These are phyloP conservation scores for Siphamia tubifer DNA, from an alignment of 2,113 vertebrate genomes.

Conservation along the genomic window DNA sequence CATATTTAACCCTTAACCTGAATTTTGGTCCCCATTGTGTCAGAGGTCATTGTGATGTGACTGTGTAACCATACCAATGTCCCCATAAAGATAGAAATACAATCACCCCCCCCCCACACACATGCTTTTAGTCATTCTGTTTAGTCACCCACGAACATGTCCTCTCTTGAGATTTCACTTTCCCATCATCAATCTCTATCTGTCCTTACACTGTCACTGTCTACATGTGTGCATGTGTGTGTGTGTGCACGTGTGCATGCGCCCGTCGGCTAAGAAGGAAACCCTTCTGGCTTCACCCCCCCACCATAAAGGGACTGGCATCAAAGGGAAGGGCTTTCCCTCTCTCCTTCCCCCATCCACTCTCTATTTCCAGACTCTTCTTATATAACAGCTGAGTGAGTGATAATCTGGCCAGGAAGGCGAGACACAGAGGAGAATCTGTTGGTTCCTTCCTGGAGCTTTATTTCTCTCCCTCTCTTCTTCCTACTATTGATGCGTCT, in stretches of 20 bases:
- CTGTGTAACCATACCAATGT: too few relatives aligned
- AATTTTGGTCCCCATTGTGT: too few relatives aligned
- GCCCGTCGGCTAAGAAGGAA: conserved; percentile 51
- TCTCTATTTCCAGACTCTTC: conserved; percentile 63
- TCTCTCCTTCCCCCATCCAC: conserved; percentile 44
- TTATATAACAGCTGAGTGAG: conserved; percentile 70
- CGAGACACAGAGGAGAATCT: conserved; percentile 72
- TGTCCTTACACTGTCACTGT: background rate
- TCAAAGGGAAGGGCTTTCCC: conserved; percentile 71
- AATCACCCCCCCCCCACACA: too few relatives aligned
- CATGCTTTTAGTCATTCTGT: background rate
- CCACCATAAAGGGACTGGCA: conserved; percentile 34
- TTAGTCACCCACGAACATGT: background rate
- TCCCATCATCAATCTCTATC: background rate
- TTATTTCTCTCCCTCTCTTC: background rate
- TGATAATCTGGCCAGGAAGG: conserved; percentile 65
- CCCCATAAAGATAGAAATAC: too few relatives aligned
- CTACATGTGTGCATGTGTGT: background rate
- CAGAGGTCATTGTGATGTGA: too few relatives aligned
- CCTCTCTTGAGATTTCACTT: background rate
- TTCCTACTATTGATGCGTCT: conserved; percentile 15
- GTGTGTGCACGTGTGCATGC: background rate
- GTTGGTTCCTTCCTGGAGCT: conserved; percentile 65
- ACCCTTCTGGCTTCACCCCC: conserved; percentile 55
- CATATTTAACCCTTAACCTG: too few relatives aligned